Percentiles rank a stretch among this genome's conserved stretches.
These are phyloP conservation scores for Anoplophora glabripennis DNA, from an alignment of 1,140 invertebrate genomes.

Conservation along the genomic window DNA sequence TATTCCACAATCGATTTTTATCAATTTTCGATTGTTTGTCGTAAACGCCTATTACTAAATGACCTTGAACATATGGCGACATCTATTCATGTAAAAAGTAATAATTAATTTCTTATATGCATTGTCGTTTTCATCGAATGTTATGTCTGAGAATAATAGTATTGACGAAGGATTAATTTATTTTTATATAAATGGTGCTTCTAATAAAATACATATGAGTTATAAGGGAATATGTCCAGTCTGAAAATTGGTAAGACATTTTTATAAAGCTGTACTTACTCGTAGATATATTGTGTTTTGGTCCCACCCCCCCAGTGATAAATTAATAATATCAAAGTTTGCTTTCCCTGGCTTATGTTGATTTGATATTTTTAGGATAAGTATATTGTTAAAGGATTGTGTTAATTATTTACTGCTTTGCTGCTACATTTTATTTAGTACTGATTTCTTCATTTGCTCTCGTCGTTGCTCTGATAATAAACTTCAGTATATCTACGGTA, in stretches of 20 bases:
- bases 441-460: background rate
- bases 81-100: constrained; percentile 3
- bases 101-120: too few species aligned
- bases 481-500: background rate
- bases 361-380: background rate
- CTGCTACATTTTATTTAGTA: background rate
- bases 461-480: constrained; percentile 6
- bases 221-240: constrained; percentile 59
- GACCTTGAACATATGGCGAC: constrained; percentile 4
- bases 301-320: constrained; percentile 39
- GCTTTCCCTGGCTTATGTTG: constrained; percentile 23
- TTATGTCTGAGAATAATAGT: constrained; percentile 15
- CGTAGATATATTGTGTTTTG: constrained; percentile 29
- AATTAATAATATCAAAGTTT: background rate
- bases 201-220: constrained; percentile 37
- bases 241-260: constrained; percentile 60
- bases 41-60: background rate
- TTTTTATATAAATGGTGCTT: constrained; percentile 14
- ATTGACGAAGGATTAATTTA: background rate
- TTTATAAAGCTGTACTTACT: constrained; percentile 10
- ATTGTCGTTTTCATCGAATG: constrained; percentile 3
- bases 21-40: too few species aligned
- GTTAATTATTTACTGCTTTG: background rate
- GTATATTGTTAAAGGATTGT: background rate
- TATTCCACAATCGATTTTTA: too few species aligned